Evolutionary conservation across 2,888 invertebrate genomes (phyloP), one percentile per base, ranked within the genome.

Genomic region (Noctua janthe): DNA sequence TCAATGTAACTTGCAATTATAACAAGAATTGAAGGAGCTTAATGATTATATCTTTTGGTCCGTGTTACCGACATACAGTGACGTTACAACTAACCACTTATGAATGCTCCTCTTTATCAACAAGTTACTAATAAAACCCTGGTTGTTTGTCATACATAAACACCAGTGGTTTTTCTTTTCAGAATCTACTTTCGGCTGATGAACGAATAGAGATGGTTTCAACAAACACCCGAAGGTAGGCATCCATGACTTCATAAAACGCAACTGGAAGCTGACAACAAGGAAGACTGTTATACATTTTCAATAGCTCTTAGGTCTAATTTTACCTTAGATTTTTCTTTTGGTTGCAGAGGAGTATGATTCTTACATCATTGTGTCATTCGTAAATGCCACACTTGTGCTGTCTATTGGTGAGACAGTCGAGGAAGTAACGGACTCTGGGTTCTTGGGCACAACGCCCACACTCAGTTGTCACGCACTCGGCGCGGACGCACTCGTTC

Each of bases 401-500:
- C 97, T 99, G 92, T 99, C 99, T 91, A 99, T 99, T 94, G 99
- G 99, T 90, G 99, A 99, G 96, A 99, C 99, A 23, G 99, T 99
- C n/a, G 99, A 99, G 96, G 99, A 99, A 98, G 99, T 99, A 47
- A 99, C 99, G 0, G 99, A 99, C 96, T 99, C 99, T 85, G 99
- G 99, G 70, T 99, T 99, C 95, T 97, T 99, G 92, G 99, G 99
- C 82, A 99, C 99, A 0, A 99, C 99, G 0, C 99, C 99, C 0
- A 99, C 99, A 0, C 97, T 99, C n/a, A 99, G 99, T 86, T 99
- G 99, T 96, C 99, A 99, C 17, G 99, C 99, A 59, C 97, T 99
- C 51, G 99, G 99, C 78, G 99, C 99, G 92, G 99, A 99, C 96
- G 99, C 99, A 1, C 97, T 99, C 47, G 99, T 99, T 1, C 99